Base-by-base conservation (phyloP, 2,888 invertebrate species). In the Cheilosia soror region DNA sequence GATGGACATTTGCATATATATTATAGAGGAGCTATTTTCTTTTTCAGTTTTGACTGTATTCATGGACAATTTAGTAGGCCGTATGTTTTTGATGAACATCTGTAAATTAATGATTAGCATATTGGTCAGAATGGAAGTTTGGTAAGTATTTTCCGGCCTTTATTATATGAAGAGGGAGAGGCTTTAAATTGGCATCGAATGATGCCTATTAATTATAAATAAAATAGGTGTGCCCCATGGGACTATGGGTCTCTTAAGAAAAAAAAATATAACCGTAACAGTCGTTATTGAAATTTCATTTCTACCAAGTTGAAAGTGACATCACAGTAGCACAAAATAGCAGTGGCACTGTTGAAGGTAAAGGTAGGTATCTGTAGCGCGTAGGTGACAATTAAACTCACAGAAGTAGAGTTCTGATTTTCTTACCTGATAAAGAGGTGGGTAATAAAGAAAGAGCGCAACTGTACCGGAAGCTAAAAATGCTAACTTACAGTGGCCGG, bases 1-100 rank as follows among this genome's bases (percentile, higher is more conserved):
- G 49, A 37, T 27, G n/a, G n/a, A 55, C 11, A 66, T 66, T 66
- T 53, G 66, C 53, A 66, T 66, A 15, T 66, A 15, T 51, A 20
- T 20, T 9, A 15, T 4, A 58, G 5, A 9, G 15, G 33, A 33
- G 7, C 57, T 49, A 20, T 49, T 20, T 49, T 49, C 20, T 20
- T 20, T 20, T 20, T 20, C 20, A 20, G 20, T 20, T 20, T 20
- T 20, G 20, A 20, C 20, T 20, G 20, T 20, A 20, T 20, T 49
- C 37, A 20, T 49, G 51, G 27, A 51, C 27, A 29, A 51, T 51
- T 51, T 51, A 27, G 51, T 51, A 51, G 51, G 51, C 51, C 27
- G 51, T 4, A 5, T 25, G 3, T 51, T 29, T 27, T n/a, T n/a
- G 15, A 47, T 15, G 44, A 15, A 15, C n/a, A 15, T 47, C 51